A percentile compares a stretch with the other conserved stretches of the same genome.
phyloP scores from a whole-genome alignment of 2,888 invertebrate genomes.

The Acronicta alni region DNA sequence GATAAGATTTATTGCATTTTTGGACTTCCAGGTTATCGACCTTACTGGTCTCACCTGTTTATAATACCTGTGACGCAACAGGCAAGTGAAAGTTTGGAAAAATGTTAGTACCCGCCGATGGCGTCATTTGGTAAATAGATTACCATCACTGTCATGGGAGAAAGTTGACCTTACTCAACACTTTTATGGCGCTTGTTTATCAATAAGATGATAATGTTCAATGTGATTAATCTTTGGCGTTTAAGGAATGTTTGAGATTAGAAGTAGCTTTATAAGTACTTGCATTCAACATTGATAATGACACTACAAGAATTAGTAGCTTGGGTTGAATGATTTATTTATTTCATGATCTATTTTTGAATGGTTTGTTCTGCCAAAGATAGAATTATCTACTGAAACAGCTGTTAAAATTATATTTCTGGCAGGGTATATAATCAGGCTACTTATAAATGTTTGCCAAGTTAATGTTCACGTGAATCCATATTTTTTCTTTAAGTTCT shows the following conservation, averaged over 20 bases:
- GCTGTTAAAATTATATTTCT: too few species aligned
- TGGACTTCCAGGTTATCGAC: slow-evolving; percentile 41
- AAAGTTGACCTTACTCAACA: slow-evolving; percentile 54
- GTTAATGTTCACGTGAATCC: too few species aligned
- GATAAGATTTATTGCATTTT: slow-evolving; percentile 15
- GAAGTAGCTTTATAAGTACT: not conserved
- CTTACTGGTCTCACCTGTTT: slow-evolving; percentile 30
- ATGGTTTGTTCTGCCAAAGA: too few species aligned
- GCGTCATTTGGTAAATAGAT: slow-evolving; percentile 45
- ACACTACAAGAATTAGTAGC: too few species aligned
- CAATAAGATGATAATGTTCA: not conserved
- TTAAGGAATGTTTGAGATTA: not conserved
- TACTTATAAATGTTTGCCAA: too few species aligned
- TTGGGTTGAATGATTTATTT: too few species aligned
- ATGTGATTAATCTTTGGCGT: not conserved
- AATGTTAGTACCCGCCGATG: slow-evolving; percentile 50
- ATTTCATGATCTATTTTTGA: too few species aligned
- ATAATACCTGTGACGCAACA: slow-evolving; percentile 55
- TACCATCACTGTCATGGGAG: slow-evolving; percentile 46
- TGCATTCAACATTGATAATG: not conserved
- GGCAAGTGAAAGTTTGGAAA: slow-evolving; percentile 66
- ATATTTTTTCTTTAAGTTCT: too few species aligned
- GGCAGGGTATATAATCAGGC: too few species aligned
- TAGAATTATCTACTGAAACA: too few species aligned
- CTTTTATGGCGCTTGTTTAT: slow-evolving; percentile 13